Evolutionary conservation across 2,888 invertebrate genomes (phyloP).

Genomic region (Metacarcinus magister): DNA sequence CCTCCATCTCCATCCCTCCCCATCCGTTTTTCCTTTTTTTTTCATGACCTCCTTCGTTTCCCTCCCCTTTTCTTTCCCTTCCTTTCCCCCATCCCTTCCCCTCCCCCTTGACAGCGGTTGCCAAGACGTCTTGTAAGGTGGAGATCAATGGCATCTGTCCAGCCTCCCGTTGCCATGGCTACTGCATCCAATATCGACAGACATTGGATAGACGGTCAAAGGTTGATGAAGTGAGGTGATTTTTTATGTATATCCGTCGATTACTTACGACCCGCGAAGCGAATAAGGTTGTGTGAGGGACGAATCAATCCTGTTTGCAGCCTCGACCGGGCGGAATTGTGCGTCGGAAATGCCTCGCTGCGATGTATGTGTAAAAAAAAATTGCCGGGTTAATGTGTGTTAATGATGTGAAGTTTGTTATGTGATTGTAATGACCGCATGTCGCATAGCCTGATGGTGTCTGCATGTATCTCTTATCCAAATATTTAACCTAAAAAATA

Average conservation of each 20-base stretch:
- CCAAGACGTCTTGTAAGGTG: slow-evolving; percentile 73
- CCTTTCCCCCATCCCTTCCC: slow-evolving; percentile 26
- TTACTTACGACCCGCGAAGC: slow-evolving; percentile 55
- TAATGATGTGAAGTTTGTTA: background rate
- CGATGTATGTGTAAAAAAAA: background rate
- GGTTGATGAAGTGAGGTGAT: slow-evolving; percentile 51
- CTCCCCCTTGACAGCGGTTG: slow-evolving; percentile 66
- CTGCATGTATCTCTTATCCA: background rate
- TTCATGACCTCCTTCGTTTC: background rate
- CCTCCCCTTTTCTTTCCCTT: background rate
- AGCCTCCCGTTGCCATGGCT: slow-evolving; percentile 75
- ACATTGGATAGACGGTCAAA: slow-evolving; percentile 56
- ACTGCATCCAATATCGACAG: slow-evolving; percentile 66
- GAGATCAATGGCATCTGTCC: slow-evolving; percentile 78
- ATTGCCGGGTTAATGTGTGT: background rate
- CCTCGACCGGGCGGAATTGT: background rate
- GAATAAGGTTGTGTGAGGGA: slow-evolving; percentile 49
- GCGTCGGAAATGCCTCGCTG: background rate
- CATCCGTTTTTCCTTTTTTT: background rate
- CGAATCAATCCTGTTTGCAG: slow-evolving; percentile 51
- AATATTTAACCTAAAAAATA: too few relatives aligned
- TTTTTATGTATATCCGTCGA: slow-evolving; percentile 54
- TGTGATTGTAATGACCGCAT: background rate
- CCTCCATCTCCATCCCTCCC: background rate
- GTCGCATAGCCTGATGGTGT: background rate